Conservation (phyloP, 2,797 vertebrate genomes). For the Thamnophis elegans region DNA sequence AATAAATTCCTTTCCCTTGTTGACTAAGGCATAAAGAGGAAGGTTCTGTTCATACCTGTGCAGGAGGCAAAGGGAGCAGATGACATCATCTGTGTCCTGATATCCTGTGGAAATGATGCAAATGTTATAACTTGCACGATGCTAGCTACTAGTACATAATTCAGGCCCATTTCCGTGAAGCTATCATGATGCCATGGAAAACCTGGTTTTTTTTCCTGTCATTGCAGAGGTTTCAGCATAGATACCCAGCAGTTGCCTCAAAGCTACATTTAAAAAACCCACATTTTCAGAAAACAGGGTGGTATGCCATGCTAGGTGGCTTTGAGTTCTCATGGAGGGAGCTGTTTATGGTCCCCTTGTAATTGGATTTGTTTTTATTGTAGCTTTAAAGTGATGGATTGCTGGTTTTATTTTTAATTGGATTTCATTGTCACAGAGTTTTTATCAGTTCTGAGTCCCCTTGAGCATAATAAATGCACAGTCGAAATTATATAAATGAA, state of each 20-base stretch:
- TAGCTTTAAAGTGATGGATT: constrained; percentile 3
- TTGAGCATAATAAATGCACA: not conserved
- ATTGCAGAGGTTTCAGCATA: not conserved
- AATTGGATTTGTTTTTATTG: constrained; percentile 16
- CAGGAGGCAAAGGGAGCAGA: not conserved
- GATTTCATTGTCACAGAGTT: not conserved
- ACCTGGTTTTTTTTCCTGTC: not conserved
- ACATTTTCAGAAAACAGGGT: not conserved
- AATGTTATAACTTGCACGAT: not conserved
- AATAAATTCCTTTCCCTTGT: not conserved
- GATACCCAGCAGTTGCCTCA: not conserved
- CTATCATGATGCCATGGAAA: not conserved
- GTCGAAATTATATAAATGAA: constrained; percentile 1
- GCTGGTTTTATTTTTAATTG: not conserved
- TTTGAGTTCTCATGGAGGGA: not conserved
- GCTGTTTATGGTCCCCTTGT: not conserved
- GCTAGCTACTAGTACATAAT: not conserved
- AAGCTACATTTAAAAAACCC: not conserved
- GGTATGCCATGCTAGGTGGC: too few species aligned
- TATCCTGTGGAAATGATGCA: not conserved
- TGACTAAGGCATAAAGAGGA: not conserved
- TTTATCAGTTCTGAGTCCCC: not conserved
- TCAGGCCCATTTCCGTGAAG: not conserved
- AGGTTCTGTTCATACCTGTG: not conserved
- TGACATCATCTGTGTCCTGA: not conserved